Percentiles rank a stretch among this genome's conserved stretches.
Conservation (phyloP, 2,888 invertebrate species). For the Tupiocoris notatus region DNA sequence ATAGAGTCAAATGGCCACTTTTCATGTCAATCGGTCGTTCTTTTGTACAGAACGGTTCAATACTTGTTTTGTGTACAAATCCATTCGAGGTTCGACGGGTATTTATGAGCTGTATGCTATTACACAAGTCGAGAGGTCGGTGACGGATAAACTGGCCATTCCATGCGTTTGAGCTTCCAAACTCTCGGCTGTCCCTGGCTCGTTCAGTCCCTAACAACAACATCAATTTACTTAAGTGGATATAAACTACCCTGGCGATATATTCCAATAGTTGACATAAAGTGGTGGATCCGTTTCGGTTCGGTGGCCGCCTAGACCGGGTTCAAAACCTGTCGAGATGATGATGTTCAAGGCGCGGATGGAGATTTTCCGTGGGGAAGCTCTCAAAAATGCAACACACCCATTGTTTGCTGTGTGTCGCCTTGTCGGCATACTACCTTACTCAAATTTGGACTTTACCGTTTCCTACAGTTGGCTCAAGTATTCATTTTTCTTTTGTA, state of each 20-base stretch:
- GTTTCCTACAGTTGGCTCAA: conserved; percentile 19
- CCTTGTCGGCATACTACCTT: conserved; percentile 16
- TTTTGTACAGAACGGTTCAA: too few species aligned
- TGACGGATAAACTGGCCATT: not conserved
- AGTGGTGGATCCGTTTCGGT: too few species aligned
- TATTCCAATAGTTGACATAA: not conserved
- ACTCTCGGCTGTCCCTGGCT: too few species aligned
- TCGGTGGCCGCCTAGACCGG: not conserved
- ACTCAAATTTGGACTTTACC: conserved; percentile 9
- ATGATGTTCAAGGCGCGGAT: conserved; percentile 32
- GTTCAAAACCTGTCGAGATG: too few species aligned
- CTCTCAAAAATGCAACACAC: conserved; percentile 6
- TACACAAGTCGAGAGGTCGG: not conserved
- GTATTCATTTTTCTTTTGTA: conserved; percentile 20
- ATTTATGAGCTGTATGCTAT: not conserved
- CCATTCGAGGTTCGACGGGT: not conserved
- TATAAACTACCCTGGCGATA: not conserved
- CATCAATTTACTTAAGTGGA: not conserved
- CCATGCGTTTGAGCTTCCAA: not conserved
- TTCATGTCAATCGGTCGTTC: too few species aligned
- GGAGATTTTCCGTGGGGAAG: conserved; percentile 21
- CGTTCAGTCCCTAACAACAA: not conserved
- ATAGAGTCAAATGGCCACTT: too few species aligned
- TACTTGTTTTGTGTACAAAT: not conserved
- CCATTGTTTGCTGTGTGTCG: conserved; percentile 27